Base-by-base conservation (phyloP, 2,113 vertebrate genomes). In the Lipophrys pholis region DNA sequence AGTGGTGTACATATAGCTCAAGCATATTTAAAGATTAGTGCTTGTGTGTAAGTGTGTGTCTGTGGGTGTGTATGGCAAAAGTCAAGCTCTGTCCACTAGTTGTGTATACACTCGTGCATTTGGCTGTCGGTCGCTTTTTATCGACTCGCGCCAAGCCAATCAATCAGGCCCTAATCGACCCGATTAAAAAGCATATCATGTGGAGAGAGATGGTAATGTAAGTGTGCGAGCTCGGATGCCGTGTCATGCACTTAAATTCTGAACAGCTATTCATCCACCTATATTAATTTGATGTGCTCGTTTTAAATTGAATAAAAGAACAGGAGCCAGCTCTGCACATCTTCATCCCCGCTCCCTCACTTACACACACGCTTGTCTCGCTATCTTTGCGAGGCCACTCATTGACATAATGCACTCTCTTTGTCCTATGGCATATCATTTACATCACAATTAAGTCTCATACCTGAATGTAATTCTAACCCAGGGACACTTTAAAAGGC, bases 171-270 rank as follows among this genome's bases (percentile, higher is more conserved):
- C 61, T 82, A 84, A 90, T 86, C 63, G 78, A 90, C 85, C 63
- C 43, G 66, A 87, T 89, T 90, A 87, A 85, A 82, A 85, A 76
- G 80, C 63, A 49, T 73, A 82, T 84, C 58, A 79, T 76, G 73
- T 78, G 59, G 53, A 69, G 81, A 74, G 54, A 68, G 45, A 55
- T 71, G 67, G 72, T 60, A 67, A 42, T 69, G 15, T 52, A 17
- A 61, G 60, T 0, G 6, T 39, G 43, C 40, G 56, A 12, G 17
- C 38, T 11, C 49, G 59, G 56, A 49, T 58, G 67, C 21, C 30
- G 6, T 53, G 15, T 56, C 7, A 9, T 60, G 52, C 73, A 82
- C 72, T 78, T 74, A 38, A 62, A 40, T 62, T 50, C 21, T 63
- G 35, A 77, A 68, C 54, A 51, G 60, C 41, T 65, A 63, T 80